Base-by-base conservation (phyloP, 2,113 vertebrate species). In the Natator depressus region DNA sequence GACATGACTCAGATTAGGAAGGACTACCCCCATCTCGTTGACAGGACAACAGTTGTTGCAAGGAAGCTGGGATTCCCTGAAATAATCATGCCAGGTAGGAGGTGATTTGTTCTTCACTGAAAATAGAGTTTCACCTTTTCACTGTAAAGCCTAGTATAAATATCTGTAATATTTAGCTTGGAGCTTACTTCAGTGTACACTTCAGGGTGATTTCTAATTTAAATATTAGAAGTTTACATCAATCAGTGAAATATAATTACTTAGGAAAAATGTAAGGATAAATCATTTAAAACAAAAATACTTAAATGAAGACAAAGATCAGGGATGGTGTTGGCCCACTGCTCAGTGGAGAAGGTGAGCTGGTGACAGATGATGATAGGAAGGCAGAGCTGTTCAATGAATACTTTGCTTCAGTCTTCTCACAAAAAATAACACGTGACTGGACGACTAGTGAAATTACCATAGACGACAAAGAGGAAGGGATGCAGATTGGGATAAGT, bases 21-120 rank as follows among this genome's bases (percentile, higher is more conserved):
- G 93, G 99, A 99, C 93, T 99, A 99, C 25, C 99, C 99, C 12
- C 99, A 99, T 92, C 98, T 99, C 35, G 99, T 99, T 94, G 99
- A 99, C 98, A 99, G 99, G 96, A 99, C 98, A 95, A 99, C 99
- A 0, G 99, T 99, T 75, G 99, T 99, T 88, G 99, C 99, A 80
- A 98, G 99, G 85, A 99, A 99, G 92, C 97, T 99, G 96, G 99
- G 99, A 93, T 99, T 99, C 97, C 99, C 99, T 3, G 99, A 99
- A 98, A 99, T 99, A 96, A 99, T 99, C 89, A 99, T 99, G 99
- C 99, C 99, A 82, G 99, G 98, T 99, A 96, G 8, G 95, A 94
- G 29, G n/a, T 38, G 31, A 29, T 82, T 87, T 55, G 31, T 50
- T 57, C 24, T 80, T 46, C 38, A 49, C 81, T 57, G 25, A 82